Conservation (phyloP, 2,888 invertebrate genomes). For the Morpho deidamia region DNA sequence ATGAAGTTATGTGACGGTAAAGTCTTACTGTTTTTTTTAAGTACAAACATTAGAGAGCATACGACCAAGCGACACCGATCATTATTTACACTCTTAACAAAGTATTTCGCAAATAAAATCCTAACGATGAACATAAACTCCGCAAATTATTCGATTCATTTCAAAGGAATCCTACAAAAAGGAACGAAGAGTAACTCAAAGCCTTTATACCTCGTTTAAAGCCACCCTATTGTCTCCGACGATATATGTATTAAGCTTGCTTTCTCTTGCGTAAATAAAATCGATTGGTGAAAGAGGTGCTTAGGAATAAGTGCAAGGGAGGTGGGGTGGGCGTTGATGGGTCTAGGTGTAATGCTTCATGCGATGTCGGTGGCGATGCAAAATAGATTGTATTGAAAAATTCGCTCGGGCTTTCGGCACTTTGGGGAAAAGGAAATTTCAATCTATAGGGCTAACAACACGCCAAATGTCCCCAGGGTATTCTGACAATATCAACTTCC, state of each 20-base stretch:
- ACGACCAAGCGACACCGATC: slow-evolving; percentile 42
- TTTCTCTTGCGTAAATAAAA: slow-evolving; percentile 78
- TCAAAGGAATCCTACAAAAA: slow-evolving; percentile 75
- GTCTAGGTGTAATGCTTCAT: slow-evolving; percentile 75
- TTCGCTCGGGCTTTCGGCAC: slow-evolving; percentile 66
- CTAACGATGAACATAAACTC: slow-evolving; percentile 63
- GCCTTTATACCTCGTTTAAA: slow-evolving; percentile 75
- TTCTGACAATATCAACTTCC: slow-evolving; percentile 3
- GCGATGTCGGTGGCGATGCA: slow-evolving; percentile 74
- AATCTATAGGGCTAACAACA: slow-evolving; percentile 65
- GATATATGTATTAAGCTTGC: slow-evolving; percentile 76
- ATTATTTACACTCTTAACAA: slow-evolving; percentile 54
- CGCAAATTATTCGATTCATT: slow-evolving; percentile 76
- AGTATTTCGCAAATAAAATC: slow-evolving; percentile 57
- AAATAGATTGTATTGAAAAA: slow-evolving; percentile 79
- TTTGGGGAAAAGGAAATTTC: slow-evolving; percentile 52
- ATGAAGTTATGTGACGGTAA: too few species aligned
- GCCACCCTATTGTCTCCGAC: slow-evolving; percentile 74
- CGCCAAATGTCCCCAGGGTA: slow-evolving; percentile 49
- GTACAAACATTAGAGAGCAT: slow-evolving; percentile 14
- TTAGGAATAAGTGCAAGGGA: slow-evolving; percentile 62
- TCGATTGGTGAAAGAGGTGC: slow-evolving; percentile 66
- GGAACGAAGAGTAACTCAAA: slow-evolving; percentile 75
- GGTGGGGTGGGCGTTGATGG: slow-evolving; percentile 40
- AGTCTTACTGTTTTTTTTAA: too few species aligned